Base-by-base conservation (phyloP, 2,888 invertebrate species). In the Callosobruchus maculatus region DNA sequence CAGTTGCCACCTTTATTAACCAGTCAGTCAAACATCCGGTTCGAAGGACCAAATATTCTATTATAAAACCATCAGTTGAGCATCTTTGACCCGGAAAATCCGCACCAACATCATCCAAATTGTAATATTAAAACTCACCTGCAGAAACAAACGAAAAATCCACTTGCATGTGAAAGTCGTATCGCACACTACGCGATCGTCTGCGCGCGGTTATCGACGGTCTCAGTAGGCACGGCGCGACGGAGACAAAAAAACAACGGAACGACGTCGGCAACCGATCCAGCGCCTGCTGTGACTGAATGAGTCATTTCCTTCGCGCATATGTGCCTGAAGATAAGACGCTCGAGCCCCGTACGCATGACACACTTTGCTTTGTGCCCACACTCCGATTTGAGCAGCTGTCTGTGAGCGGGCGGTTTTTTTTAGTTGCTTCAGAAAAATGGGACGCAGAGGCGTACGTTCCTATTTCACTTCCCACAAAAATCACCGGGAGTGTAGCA, bases 291-390 rank as follows among this genome's bases (percentile, higher is more conserved):
- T 72, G 70, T 73, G 71, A 74, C 71, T 70, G 74, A 72, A 73
- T 76, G 75, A 75, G 68, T 77, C 75, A 76, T 70, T 75, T 76
- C 74, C 75, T 73, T 72, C 73, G 68, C 75, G 71, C 73, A 73
- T 75, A 74, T 18, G 49, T 7, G 49, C 49, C 73, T 70, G 68
- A 68, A 74, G 74, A 77, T 76, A 74, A 73, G 73, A 70, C 68
- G 71, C 49, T 26, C 26, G 26, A 4, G 13, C 7, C 67, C 22
- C 71, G 70, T 73, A 74, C 75, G 77, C 77, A 73, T 75, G 74
- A 73, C 75, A 75, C 70, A 74, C 77, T 77, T 76, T 67, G 68
- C 68, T 72, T 22, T 72, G 18, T 20, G 20, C 67, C 67, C 67
- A 30, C 31, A 49, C 49, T 26, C 26, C 26, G 26, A 7, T 49